These are phyloP conservation scores for Limnodromus scolopaceus DNA, from an alignment of 2,797 vertebrate genomes.

Conservation along the genomic window DNA sequence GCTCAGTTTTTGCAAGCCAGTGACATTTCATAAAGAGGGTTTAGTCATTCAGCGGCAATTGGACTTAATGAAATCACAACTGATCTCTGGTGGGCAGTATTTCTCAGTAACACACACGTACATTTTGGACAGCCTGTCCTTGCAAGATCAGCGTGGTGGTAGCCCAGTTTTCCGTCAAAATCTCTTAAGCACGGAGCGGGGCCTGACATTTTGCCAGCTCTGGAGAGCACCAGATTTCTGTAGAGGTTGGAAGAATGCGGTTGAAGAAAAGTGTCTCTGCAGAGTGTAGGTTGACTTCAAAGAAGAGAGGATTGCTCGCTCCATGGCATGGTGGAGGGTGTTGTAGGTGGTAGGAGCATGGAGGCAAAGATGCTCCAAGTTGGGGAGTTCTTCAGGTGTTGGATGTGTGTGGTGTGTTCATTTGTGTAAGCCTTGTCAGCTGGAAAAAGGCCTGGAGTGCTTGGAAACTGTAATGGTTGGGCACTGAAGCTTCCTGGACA, in stretches of 20 bases:
- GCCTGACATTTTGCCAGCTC: neutral
- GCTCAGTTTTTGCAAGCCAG: neutral
- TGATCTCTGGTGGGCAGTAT: neutral
- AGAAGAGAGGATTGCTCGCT: neutral
- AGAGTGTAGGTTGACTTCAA: neutral
- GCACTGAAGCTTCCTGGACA: neutral
- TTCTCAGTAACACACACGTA: neutral
- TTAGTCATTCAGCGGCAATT: constrained; percentile 19
- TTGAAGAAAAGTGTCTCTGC: neutral
- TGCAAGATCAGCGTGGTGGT: neutral
- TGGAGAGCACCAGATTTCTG: neutral
- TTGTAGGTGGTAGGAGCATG: neutral
- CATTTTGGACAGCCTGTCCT: neutral
- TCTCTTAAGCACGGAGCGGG: neutral
- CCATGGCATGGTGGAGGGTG: neutral
- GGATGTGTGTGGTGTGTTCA: neutral
- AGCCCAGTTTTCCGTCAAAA: neutral
- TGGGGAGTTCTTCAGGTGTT: neutral
- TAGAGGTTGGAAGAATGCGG: accelerated
- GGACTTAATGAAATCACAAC: constrained; percentile 25
- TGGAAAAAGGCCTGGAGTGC: neutral
- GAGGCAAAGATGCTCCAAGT: neutral
- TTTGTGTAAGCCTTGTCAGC: neutral
- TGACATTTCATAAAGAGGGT: neutral
- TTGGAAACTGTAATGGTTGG: neutral